Evolutionary conservation across 2,113 vertebrate genomes (phyloP), one percentile per base, ranked within the genome.

Genomic region (Dromaius novaehollandiae): DNA sequence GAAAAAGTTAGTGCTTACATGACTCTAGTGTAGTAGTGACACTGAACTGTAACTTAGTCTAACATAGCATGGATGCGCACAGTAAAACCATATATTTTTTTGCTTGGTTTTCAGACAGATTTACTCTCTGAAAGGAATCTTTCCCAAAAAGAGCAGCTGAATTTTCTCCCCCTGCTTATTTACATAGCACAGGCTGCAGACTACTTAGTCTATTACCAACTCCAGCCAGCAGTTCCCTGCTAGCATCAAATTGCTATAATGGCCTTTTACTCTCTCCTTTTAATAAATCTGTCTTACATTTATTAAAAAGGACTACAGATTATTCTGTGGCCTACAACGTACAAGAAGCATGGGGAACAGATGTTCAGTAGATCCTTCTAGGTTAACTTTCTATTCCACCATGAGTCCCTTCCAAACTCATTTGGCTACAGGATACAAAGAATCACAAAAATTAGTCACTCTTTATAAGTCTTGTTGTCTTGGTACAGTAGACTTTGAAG

Each of bases 311-410:
- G 22, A 55, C 17, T 90, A 50, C 15, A 34, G 34, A 50, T 95
- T 78, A 66, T 58, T 42, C 75, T 53, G 82, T 44, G 50, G 68
- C n/a, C 74, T 20, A 48, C 38, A 44, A 28, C 13, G 36, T 1
- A 74, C 51, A 93, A 73, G 53, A 28, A 83, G 76, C 73, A 78
- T 3, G 1, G 25, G 19, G 30, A 88, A 89, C 25, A 87, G 44
- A 74, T 7, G 36, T 14, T 55, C 88, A 76, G 25, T 48, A 61
- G n/a, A 73, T 25, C 26, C 74, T 51, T 50, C 38, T 3, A 40
- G 9, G 46, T 60, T 78, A 78, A 71, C 22, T 22, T 61, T 13
- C 70, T 48, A 25, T 71, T 32, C 13, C 0, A 0, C 3, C 0
- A 26, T 2, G 1, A 0, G 1, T 36, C 78, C 70, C 53, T 65